Base-by-base conservation (phyloP, 2,797 vertebrate species). In the Mormyrops attenuatus region DNA sequence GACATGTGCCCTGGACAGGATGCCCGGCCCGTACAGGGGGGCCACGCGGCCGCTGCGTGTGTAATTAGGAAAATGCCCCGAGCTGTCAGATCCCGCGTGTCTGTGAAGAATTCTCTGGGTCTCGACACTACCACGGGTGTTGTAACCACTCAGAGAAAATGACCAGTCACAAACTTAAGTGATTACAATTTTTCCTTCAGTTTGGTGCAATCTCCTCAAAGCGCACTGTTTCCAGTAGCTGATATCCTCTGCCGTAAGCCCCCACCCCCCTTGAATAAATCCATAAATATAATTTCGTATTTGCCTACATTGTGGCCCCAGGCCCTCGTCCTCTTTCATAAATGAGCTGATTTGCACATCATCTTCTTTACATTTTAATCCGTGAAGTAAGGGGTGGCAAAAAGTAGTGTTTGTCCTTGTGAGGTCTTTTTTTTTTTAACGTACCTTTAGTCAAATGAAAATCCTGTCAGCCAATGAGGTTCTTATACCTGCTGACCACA, bases 381-480 rank as follows among this genome's bases (percentile, higher is more conserved):
- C 92, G 91, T 89, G 90, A 90, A 91, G 94, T 92, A 93, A 91
- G 90, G 73, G 90, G 90, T 91, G 91, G 89, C 82, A 92, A 92
- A 94, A 80, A 94, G 94, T 91, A 91, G 85, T 92, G 88, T 91
- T 91, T 95, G 94, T 94, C 94, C 94, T 95, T 95, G 93, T 94
- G 91, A 92, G 94, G 93, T 94, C 93, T 95, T 94, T 92, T 92
- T 91, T 92, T 90, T 92, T 89, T 91, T 93, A 11, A 20, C 73
- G 4, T 47, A 80, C 38, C 73, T 80, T 73, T 44, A 80, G 90
- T 87, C 91, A 91, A 90, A 92, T 89, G 91, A 93, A 93, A 89
- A 92, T 92, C 91, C 66, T 89, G 90, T 55, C n/a, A 88, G 92
- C 44, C 41, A 22, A 44, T 60, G 82, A 84, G 84, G 50, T 44